phyloP scores from a whole-genome alignment of 2,888 invertebrate genomes.

The Aphrophora alni region DNA sequence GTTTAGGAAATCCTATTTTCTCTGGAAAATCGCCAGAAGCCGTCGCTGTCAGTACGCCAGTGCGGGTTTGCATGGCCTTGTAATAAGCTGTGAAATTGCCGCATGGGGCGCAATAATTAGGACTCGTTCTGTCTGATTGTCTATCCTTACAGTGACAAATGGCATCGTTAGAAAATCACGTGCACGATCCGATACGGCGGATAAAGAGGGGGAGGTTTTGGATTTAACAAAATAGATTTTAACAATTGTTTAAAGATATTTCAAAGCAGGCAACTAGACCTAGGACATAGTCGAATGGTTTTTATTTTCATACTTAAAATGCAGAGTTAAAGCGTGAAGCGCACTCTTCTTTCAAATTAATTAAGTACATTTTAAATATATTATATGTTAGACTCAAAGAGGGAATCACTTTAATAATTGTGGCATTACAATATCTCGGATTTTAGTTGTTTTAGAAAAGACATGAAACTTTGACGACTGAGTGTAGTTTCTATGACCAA shows the following conservation, averaged over 20 bases:
- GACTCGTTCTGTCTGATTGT: neutral
- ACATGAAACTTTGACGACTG: too few relatives aligned
- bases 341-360: too few relatives aligned
- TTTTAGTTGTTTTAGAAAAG: too few relatives aligned
- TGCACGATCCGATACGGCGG: neutral
- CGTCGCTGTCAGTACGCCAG: slow-evolving; percentile 20
- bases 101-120: neutral
- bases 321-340: too few relatives aligned
- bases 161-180: neutral
- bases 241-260: neutral
- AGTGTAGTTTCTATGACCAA: too few relatives aligned
- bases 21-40: slow-evolving; percentile 3
- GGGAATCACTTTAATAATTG: too few relatives aligned
- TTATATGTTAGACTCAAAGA: too few relatives aligned
- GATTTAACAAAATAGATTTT: neutral
- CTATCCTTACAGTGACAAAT: neutral
- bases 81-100: slow-evolving; percentile 33
- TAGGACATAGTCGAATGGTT: too few relatives aligned
- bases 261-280: too few relatives aligned
- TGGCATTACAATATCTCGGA: too few relatives aligned
- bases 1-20: neutral
- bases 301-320: too few relatives aligned
- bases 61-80: slow-evolving; percentile 14
- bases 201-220: neutral
- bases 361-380: too few relatives aligned